phyloP scores from a whole-genome alignment of 1,140 invertebrate genomes.

The Drosophila parabipectinata region DNA sequence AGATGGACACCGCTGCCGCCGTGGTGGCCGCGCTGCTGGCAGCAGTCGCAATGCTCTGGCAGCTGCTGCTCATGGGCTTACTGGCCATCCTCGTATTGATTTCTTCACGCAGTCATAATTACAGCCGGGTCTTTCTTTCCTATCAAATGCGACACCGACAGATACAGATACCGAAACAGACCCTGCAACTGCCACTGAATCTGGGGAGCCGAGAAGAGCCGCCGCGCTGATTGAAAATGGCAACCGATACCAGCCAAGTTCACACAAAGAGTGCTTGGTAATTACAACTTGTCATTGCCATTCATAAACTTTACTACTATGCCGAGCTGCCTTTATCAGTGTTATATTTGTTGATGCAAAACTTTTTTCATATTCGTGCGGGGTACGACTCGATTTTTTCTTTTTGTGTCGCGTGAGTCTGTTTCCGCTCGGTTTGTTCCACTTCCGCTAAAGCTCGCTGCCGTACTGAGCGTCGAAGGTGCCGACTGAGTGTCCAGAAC shows the following conservation, averaged over 20 bases:
- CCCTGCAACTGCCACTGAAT: neutral
- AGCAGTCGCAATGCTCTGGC: conserved; percentile 77
- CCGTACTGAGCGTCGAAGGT: conserved; percentile 61
- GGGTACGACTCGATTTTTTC: neutral
- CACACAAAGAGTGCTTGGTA: conserved; percentile 28
- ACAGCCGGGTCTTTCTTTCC: conserved; percentile 35
- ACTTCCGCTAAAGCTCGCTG: conserved; percentile 73
- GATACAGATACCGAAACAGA: conserved; percentile 43
- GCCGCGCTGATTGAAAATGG: neutral
- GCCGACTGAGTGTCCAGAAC: conserved; percentile 33
- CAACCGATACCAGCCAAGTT: conserved; percentile 21
- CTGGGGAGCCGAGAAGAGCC: neutral
- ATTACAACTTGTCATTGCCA: conserved; percentile 65
- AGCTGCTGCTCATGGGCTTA: conserved; percentile 78
- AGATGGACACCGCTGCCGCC: conserved; percentile 64
- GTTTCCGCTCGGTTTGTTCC: conserved; percentile 79
- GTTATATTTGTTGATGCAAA: conserved; percentile 56
- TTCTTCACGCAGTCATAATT: conserved; percentile 74
- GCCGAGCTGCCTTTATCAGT: conserved; percentile 53
- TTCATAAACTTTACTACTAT: conserved; percentile 45
- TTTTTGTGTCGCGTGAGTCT: conserved; percentile 54
- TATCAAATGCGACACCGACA: conserved; percentile 34
- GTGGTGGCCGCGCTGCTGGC: conserved; percentile 65
- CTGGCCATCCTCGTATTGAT: conserved; percentile 68
- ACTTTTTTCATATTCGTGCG: conserved; percentile 69